These are phyloP conservation scores for Dendrophyllia cribrosa DNA, from an alignment of 64 coral and sea anemone genomes.

Conservation along the genomic window DNA sequence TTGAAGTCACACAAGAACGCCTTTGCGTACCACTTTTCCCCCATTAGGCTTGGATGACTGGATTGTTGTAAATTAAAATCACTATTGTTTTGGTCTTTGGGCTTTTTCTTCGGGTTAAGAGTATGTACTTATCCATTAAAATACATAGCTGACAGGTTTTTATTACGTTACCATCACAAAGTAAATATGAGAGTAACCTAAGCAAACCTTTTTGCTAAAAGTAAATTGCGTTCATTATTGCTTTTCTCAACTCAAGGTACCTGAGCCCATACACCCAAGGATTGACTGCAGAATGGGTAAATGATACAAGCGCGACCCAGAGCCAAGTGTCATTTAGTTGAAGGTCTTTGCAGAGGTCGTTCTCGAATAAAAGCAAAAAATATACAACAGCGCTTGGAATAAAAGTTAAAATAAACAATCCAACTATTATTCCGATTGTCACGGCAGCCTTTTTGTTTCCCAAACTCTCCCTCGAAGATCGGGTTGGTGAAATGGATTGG, in stretches of 20 bases:
- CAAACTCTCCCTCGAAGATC: not conserved
- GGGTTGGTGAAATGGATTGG: not conserved
- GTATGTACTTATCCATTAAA: too few relatives aligned
- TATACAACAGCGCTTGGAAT: not conserved
- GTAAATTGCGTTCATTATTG: not conserved
- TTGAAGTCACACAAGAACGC: too few relatives aligned
- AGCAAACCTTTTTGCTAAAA: too few relatives aligned
- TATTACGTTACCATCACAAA: too few relatives aligned
- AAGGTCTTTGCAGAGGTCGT: not conserved
- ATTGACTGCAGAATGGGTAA: slow-evolving; percentile 2
- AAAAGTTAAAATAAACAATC: not conserved
- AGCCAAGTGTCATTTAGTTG: not conserved
- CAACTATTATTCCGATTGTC: slow-evolving; percentile 4
- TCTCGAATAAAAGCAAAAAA: not conserved
- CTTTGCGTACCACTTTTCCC: too few relatives aligned
- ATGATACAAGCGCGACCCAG: slow-evolving; percentile 10
- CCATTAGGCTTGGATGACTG: too few relatives aligned
- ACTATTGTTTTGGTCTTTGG: too few relatives aligned
- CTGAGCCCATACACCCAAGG: slow-evolving; percentile 10
- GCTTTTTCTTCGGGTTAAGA: too few relatives aligned
- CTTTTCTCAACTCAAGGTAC: not conserved
- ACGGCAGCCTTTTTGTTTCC: not conserved
- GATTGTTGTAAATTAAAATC: too few relatives aligned
- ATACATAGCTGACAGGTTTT: too few relatives aligned
- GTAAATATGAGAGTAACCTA: too few relatives aligned